Evolutionary conservation across 2,888 invertebrate species (phyloP).

Genomic region (Salticus scenicus): DNA sequence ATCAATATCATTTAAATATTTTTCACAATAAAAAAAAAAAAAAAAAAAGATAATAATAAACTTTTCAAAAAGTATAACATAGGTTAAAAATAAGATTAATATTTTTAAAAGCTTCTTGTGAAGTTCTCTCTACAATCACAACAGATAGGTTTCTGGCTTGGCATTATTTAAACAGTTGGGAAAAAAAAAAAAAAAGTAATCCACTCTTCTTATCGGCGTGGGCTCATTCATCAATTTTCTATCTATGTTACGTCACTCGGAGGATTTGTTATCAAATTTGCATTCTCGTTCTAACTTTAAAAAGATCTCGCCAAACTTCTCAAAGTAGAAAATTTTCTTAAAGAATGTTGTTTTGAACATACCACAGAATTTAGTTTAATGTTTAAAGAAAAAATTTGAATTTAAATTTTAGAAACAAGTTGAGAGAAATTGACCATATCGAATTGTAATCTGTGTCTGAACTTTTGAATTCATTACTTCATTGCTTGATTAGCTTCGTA

Average conservation of each 20-base stretch:
- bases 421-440: no score
- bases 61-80: no score
- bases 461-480: no score
- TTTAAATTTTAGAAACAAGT: no score
- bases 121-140: background rate
- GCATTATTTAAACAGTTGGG: background rate
- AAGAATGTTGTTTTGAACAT: no score
- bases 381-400: no score
- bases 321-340: background rate
- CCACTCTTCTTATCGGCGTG: background rate
- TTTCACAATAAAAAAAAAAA: no score
- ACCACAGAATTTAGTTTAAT: no score
- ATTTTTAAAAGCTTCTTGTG: background rate
- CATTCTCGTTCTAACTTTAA: background rate
- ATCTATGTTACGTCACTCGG: background rate
- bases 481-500: no score
- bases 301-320: background rate
- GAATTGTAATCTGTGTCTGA: no score
- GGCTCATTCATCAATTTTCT: background rate
- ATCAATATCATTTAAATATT: no score
- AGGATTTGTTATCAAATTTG: conserved; percentile 7
- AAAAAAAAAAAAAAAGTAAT: background rate
- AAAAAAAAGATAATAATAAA: no score
- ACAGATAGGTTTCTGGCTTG: background rate
- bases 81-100: background rate